Conservation (phyloP, 2,113 vertebrate genomes). For the Eulemur rufifrons region DNA sequence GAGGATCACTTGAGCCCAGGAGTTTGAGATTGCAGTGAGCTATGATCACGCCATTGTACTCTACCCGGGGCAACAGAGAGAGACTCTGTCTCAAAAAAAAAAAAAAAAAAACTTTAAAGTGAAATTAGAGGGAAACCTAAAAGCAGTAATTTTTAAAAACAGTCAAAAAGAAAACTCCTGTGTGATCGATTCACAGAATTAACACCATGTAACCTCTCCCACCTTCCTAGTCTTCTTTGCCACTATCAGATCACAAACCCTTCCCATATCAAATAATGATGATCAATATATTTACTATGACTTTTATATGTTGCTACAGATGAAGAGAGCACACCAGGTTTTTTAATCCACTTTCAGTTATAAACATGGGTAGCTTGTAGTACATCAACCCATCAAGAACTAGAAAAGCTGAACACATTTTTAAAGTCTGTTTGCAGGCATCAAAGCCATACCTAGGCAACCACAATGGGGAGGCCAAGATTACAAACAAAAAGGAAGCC, state of each 20-base stretch:
- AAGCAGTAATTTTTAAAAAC: neutral
- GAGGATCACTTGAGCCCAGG: too few species aligned
- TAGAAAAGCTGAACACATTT: neutral
- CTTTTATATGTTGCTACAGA: neutral
- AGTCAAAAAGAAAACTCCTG: neutral
- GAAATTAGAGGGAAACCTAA: neutral
- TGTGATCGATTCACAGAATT: neutral
- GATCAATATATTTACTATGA: neutral
- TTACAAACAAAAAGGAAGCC: neutral
- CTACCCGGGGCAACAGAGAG: too few species aligned
- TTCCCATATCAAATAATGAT: neutral
- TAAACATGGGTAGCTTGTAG: neutral
- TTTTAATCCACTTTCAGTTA: neutral
- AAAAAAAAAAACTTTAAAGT: neutral
- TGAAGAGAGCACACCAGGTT: rapidly evolving
- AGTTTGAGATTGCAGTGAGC: too few species aligned
- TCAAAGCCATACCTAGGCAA: neutral
- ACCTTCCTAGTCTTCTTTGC: neutral
- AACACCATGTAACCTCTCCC: neutral
- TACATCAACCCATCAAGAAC: neutral
- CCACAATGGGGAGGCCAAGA: neutral
- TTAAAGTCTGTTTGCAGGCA: neutral
- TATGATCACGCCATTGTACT: too few species aligned
- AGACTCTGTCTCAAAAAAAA: too few species aligned
- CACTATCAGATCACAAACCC: neutral